Conservation (phyloP, 2,113 vertebrate genomes). For the Heterocephalus glaber region DNA sequence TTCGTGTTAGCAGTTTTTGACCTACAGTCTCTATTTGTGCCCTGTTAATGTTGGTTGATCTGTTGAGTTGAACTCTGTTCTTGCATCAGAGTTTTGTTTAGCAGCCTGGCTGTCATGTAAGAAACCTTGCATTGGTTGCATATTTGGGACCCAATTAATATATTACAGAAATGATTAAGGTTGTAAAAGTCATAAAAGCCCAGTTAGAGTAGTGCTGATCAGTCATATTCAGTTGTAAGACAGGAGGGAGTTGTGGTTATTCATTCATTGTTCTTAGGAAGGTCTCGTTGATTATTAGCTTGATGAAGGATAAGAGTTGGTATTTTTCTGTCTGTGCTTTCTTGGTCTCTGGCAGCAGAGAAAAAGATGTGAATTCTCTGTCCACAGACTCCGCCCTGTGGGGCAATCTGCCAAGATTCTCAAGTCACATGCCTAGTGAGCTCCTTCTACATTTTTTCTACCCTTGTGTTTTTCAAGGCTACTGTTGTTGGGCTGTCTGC, state of each 20-base stretch:
- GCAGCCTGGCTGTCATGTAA: background rate
- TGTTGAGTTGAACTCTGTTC: constrained; percentile 50
- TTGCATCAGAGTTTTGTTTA: constrained; percentile 37
- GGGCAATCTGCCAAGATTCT: constrained; percentile 66
- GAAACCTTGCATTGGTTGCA: background rate
- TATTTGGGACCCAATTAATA: constrained; percentile 57
- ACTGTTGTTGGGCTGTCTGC: constrained; percentile 55
- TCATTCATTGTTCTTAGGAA: constrained; percentile 68
- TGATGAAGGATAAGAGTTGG: constrained; percentile 25
- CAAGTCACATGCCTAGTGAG: constrained; percentile 71
- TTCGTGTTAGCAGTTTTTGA: background rate
- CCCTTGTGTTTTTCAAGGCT: constrained; percentile 68
- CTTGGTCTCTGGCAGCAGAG: constrained; percentile 50
- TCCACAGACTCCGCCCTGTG: background rate
- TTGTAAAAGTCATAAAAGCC: background rate
- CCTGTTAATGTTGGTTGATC: background rate
- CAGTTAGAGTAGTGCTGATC: background rate
- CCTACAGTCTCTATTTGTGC: background rate
- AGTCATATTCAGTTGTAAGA: constrained; percentile 3
- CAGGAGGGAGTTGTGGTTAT: constrained; percentile 44
- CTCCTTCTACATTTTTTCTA: constrained; percentile 58
- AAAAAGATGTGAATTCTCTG: constrained; percentile 58
- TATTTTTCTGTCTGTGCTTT: constrained; percentile 53
- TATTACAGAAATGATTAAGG: constrained; percentile 42
- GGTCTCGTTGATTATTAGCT: constrained; percentile 68